Base-by-base conservation (phyloP, 2,888 invertebrate genomes). In the Limnephilus lunatus region DNA sequence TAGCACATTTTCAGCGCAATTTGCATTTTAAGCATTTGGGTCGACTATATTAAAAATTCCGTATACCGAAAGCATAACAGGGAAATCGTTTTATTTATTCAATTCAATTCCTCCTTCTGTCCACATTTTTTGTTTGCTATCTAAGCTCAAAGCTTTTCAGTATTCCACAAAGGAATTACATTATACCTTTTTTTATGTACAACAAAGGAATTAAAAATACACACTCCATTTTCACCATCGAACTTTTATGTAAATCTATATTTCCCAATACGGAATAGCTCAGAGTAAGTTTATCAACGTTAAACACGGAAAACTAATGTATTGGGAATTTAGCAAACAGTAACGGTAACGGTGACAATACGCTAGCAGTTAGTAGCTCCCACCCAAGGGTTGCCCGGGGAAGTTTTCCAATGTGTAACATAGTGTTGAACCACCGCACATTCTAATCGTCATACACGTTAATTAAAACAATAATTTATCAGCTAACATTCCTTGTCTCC, bases 381-480 rank as follows among this genome's bases (percentile, higher is more conserved):
- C 15, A 19, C 53, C 19, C 53, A 25, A 53, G 53, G 53, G 53
- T 53, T 15, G 53, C 0, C 1, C 19, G 19, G 53, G 44, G 15
- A 39, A 44, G n/a, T 86, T 86, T 86, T 48, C 86, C 83, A 35
- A 83, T 83, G 35, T 83, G 83, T 83, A 83, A 83, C 35, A 25
- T 83, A 83, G 15, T 32, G 83, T 83, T 83, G 83, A 25, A 30
- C 86, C 48, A 39, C 83, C 83, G 19, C 35, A 83, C 44, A 15
- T 86, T 85, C 81, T 91, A 91, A 89, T 91, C 91, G 91, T 80
- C 81, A 32, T 81, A 39, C 93, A 89, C 91, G 68, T 93, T 93
- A 93, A 93, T 93, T 92, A 92, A 93, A 93, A 93, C 93, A 93
- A 93, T 68, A 68, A 68, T 93, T 92, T 91, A 91, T 92, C 92